phyloP scores from a whole-genome alignment of 2,888 invertebrate species.

The Synergus laeviventris region DNA sequence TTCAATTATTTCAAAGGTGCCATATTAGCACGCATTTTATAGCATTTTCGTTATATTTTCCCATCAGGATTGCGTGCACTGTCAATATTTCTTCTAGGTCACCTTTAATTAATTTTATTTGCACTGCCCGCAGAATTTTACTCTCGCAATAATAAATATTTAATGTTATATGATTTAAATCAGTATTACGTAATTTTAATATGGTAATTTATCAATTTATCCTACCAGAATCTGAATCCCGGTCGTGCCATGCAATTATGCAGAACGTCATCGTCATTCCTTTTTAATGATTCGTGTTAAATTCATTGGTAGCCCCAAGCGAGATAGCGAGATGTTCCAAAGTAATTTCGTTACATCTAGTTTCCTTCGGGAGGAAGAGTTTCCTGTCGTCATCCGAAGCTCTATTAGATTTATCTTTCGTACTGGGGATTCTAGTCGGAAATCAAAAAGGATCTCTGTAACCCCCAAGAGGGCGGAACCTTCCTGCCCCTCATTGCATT shows the following conservation, averaged over 20 bases:
- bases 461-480: neutral
- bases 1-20: neutral
- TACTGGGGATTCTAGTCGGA: neutral
- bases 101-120: constrained; percentile 49
- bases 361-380: constrained; percentile 28
- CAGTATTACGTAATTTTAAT: too few species aligned
- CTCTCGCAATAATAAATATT: too few species aligned
- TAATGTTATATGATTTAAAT: too few species aligned
- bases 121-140: constrained; percentile 46
- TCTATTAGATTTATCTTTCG: constrained; percentile 31
- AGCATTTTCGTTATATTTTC: neutral
- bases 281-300: constrained; percentile 56
- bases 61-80: neutral
- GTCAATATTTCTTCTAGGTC: neutral
- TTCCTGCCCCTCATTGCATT: neutral
- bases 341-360: constrained; percentile 25
- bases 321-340: constrained; percentile 9
- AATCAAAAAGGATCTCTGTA: constrained; percentile 9
- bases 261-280: constrained; percentile 47
- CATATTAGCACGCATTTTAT: neutral
- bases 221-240: too few species aligned
- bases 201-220: too few species aligned
- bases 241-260: neutral
- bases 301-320: constrained; percentile 50
- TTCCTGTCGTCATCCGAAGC: constrained; percentile 25